Percentiles rank a stretch among this genome's conserved stretches.
These are phyloP conservation scores for Centrocercus urophasianus DNA, from an alignment of 2,113 vertebrate species.

Conservation along the genomic window DNA sequence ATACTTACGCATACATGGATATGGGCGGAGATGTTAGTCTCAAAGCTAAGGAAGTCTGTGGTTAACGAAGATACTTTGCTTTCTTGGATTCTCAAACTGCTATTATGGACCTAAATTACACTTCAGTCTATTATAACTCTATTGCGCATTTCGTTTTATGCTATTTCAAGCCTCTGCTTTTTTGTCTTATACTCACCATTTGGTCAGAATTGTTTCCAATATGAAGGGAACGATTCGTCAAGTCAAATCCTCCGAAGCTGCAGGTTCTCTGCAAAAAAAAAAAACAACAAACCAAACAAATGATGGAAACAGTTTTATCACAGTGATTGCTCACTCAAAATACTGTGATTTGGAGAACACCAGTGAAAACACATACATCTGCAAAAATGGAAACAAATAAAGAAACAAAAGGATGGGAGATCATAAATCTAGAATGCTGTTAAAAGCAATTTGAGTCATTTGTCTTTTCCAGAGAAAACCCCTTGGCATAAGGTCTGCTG, in stretches of 20 bases:
- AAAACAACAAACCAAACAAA: neutral
- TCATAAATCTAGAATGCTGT: slow-evolving; percentile 62
- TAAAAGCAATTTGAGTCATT: slow-evolving; percentile 21
- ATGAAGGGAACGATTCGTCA: slow-evolving; percentile 94
- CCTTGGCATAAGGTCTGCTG: slow-evolving; percentile 31
- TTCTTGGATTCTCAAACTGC: slow-evolving; percentile 34
- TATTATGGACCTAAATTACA: slow-evolving; percentile 42
- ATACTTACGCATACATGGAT: neutral
- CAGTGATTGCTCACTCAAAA: neutral
- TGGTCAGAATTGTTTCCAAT: slow-evolving; percentile 86
- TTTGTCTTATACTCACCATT: slow-evolving; percentile 81
- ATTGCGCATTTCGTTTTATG: neutral
- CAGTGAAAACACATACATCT: slow-evolving; percentile 53
- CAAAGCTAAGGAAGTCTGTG: slow-evolving; percentile 43
- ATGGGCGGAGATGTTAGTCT: slow-evolving; percentile 41
- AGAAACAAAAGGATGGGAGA: slow-evolving; percentile 65
- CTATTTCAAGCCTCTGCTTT: slow-evolving; percentile 22
- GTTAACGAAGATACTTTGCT: slow-evolving; percentile 1
- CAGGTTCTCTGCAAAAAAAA: slow-evolving; percentile 90
- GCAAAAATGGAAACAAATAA: slow-evolving; percentile 61
- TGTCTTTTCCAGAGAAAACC: slow-evolving; percentile 29
- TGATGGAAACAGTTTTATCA: neutral
- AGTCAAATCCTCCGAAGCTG: slow-evolving; percentile 97
- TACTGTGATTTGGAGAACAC: neutral
- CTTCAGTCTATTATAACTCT: neutral